A percentile compares a stretch with the other conserved stretches of the same genome.
phyloP scores from a whole-genome alignment of 2,888 invertebrate species.

The Allolobophora icterica region DNA sequence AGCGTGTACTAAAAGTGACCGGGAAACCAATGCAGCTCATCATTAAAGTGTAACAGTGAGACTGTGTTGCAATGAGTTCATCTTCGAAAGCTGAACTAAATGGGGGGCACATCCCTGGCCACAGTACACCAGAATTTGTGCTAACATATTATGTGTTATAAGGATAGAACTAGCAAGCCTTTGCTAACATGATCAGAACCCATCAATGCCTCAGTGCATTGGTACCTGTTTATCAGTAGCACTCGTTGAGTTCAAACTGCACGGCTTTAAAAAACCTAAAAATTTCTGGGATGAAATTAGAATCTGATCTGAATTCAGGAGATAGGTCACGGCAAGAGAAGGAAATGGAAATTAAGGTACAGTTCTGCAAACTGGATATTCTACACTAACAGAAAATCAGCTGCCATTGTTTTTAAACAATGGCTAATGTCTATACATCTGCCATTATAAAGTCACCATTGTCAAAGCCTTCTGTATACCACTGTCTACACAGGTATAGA shows the following conservation, averaged over 20 bases:
- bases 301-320: constrained; percentile 6
- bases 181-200: too few relatives aligned
- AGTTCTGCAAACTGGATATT: background rate
- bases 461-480: background rate
- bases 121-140: background rate
- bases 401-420: background rate
- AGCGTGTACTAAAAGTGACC: too few relatives aligned
- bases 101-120: background rate
- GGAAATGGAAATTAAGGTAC: background rate
- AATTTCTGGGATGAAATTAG: background rate
- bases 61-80: background rate
- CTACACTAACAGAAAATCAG: background rate
- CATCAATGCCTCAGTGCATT: constrained; percentile 3
- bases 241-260: background rate
- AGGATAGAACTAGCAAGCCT: too few relatives aligned
- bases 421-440: background rate
- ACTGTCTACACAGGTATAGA: background rate
- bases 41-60: too few relatives aligned
- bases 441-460: too few relatives aligned
- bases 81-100: background rate
- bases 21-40: too few relatives aligned
- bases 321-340: background rate
- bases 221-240: background rate
- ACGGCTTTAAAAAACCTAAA: background rate
- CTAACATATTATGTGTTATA: background rate